phyloP scores from a whole-genome alignment of 1,140 invertebrate genomes.

The Aphidius gifuensis region DNA sequence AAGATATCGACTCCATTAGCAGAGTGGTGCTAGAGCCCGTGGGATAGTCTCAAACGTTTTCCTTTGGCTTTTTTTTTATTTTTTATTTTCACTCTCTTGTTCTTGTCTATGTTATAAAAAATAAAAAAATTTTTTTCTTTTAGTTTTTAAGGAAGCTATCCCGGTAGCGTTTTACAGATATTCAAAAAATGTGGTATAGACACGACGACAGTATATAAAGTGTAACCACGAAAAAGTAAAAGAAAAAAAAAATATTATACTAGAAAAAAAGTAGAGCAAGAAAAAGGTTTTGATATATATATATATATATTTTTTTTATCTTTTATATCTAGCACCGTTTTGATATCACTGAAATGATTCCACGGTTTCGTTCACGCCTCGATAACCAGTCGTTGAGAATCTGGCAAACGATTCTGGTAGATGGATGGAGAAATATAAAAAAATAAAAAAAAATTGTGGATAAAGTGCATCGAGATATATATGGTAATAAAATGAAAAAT shows the following conservation, averaged over 20 bases:
- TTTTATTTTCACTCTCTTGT: not conserved
- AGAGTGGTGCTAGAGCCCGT: constrained; percentile 21
- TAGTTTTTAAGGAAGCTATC: not conserved
- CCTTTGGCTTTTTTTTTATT: not conserved
- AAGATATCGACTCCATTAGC: constrained; percentile 37
- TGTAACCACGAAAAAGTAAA: constrained; percentile 3
- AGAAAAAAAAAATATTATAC: constrained; percentile 1
- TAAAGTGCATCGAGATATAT: too few species aligned
- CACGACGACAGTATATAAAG: not conserved
- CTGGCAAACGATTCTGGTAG: not conserved
- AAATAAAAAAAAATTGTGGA: too few species aligned
- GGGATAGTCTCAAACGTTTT: constrained; percentile 20
- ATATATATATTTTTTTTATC: not conserved
- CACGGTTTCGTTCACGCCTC: constrained; percentile 10
- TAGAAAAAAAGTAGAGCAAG: not conserved
- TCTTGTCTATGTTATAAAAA: too few species aligned
- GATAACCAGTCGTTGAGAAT: constrained; percentile 4
- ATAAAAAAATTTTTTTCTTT: too few species aligned
- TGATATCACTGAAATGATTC: constrained; percentile 11
- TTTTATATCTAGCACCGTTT: not conserved
- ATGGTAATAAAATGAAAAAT: too few species aligned
- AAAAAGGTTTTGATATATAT: not conserved
- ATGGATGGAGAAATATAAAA: constrained; percentile 4
- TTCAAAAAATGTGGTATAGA: too few species aligned
- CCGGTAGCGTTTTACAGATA: too few species aligned